These are phyloP conservation scores for Phenacoccus solenopsis DNA, from an alignment of 1,140 invertebrate species.

Conservation along the genomic window DNA sequence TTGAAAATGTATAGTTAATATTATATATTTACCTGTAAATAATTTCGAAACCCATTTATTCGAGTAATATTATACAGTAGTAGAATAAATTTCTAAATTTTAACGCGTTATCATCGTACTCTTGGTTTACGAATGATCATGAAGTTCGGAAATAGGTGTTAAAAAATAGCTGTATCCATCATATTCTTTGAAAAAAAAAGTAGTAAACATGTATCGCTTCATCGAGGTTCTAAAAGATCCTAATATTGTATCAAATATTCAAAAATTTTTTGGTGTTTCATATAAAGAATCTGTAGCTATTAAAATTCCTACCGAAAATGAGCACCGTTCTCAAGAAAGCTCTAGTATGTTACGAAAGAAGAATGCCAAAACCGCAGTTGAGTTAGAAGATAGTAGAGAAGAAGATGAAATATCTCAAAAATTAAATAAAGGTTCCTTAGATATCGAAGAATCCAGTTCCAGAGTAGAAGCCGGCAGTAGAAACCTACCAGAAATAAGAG, in stretches of 20 bases:
- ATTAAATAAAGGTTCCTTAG: background rate
- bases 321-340: background rate
- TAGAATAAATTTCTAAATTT: too few relatives aligned
- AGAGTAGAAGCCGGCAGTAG: background rate
- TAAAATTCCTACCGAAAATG: conserved; percentile 10
- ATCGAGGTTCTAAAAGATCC: conserved; percentile 28
- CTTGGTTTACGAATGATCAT: too few relatives aligned
- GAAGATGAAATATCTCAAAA: background rate
- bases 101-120: too few relatives aligned
- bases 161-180: too few relatives aligned
- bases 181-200: too few relatives aligned
- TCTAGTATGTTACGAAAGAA: conserved; percentile 5
- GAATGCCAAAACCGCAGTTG: background rate
- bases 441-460: background rate
- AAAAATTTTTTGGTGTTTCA: conserved; percentile 27
- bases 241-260: conserved; percentile 26
- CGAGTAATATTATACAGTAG: too few relatives aligned
- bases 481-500: conserved; percentile 14
- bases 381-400: background rate
- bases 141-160: too few relatives aligned
- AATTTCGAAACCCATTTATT: too few relatives aligned
- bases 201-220: conserved; percentile 14
- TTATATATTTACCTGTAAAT: too few relatives aligned
- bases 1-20: too few relatives aligned
- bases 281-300: conserved; percentile 8